These are phyloP conservation scores for Ferrisia virgata DNA, from an alignment of 2,888 invertebrate genomes.

Conservation along the genomic window DNA sequence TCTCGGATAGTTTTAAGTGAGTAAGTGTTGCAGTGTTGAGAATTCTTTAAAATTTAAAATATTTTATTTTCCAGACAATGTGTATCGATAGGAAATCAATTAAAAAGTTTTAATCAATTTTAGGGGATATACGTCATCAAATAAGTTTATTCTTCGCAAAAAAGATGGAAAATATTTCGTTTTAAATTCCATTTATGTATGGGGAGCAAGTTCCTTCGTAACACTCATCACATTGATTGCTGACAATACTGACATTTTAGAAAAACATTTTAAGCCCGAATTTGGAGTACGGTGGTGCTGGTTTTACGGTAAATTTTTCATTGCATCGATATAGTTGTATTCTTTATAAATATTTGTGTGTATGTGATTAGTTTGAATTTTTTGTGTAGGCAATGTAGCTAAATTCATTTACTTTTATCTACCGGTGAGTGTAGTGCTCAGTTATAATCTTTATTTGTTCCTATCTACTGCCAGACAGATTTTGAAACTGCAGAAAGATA, in stretches of 20 bases:
- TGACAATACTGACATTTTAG: constrained; percentile 48
- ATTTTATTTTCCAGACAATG: too few relatives aligned
- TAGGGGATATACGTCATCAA: neutral
- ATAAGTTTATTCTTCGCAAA: neutral
- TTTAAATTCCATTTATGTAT: constrained; percentile 50
- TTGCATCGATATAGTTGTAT: neutral
- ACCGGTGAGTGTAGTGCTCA: constrained; percentile 50
- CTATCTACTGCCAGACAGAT: constrained; percentile 52
- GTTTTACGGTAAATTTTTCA: constrained; percentile 49
- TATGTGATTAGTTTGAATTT: neutral
- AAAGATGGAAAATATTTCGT: neutral
- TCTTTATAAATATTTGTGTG: neutral
- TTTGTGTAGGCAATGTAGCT: constrained; percentile 48
- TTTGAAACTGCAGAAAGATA: constrained; percentile 51
- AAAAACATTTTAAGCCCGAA: constrained; percentile 48
- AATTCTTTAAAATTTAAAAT: neutral
- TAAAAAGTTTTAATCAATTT: too few relatives aligned
- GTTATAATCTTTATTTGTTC: constrained; percentile 51
- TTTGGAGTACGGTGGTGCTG: constrained; percentile 50
- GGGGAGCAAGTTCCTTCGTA: constrained; percentile 50
- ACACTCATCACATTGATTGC: constrained; percentile 48
- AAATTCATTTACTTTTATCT: constrained; percentile 51
- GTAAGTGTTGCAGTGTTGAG: neutral
- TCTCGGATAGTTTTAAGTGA: constrained; percentile 46
- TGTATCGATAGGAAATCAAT: too few relatives aligned